Percentiles rank a stretch among this genome's conserved stretches.
Conservation (phyloP, 2,888 invertebrate species). For the Acheta domesticus region DNA sequence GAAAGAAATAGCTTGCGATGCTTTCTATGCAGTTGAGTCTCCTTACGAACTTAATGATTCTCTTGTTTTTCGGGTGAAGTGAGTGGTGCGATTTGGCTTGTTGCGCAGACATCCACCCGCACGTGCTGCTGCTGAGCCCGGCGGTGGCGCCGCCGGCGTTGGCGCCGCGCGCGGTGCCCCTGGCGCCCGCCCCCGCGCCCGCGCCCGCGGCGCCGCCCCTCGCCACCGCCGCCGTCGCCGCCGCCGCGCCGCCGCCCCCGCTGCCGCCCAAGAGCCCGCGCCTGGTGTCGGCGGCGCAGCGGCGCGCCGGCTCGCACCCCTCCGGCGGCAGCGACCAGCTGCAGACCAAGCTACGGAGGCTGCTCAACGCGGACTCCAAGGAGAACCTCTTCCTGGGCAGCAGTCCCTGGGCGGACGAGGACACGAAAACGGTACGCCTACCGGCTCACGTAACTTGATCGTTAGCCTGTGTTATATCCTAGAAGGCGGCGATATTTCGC, state of each 20-base stretch:
- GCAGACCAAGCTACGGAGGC: conserved; percentile 72
- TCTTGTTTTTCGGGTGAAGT: too few relatives aligned
- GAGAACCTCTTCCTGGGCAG: conserved; percentile 62
- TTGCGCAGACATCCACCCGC: conserved; percentile 29
- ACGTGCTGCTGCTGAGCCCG: conserved; percentile 30
- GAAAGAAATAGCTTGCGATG: too few relatives aligned
- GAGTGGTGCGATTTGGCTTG: background rate
- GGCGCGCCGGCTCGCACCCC: conserved; percentile 36
- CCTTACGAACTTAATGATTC: too few relatives aligned
- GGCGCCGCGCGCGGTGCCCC: background rate
- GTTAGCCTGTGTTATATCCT: too few relatives aligned
- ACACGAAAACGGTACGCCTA: conserved; percentile 30
- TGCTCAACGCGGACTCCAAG: conserved; percentile 71
- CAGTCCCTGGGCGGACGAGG: conserved; percentile 33
- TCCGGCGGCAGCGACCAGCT: conserved; percentile 59
- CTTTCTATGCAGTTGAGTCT: too few relatives aligned
- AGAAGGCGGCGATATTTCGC: too few relatives aligned
- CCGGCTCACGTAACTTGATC: too few relatives aligned
- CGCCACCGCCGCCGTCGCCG: background rate
- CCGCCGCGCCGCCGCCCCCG: conserved; percentile 32
- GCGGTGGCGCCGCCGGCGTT: conserved; percentile 21
- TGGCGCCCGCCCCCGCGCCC: background rate
- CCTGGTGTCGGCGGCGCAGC: conserved; percentile 37
- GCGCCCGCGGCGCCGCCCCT: conserved; percentile 25
- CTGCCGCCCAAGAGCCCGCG: conserved; percentile 36